These are phyloP conservation scores for Pandemis cinnamomeana DNA, from an alignment of 2,888 invertebrate species.

Conservation along the genomic window DNA sequence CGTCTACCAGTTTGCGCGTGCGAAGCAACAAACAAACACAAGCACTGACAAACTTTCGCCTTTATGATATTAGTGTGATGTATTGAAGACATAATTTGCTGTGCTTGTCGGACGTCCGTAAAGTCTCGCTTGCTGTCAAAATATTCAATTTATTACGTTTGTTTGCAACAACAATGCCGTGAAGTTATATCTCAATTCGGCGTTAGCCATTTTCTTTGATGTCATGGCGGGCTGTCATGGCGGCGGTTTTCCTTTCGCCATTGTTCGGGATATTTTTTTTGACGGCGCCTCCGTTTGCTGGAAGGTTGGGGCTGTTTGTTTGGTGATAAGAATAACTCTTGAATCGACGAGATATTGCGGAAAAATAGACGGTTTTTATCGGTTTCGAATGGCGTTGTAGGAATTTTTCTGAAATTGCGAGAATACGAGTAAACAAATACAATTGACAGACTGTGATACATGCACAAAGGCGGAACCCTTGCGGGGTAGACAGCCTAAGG, in stretches of 20 bases:
- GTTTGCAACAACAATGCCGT: constrained; percentile 22
- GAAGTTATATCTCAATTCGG: constrained; percentile 11
- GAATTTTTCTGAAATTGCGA: neutral
- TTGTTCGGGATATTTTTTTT: constrained; percentile 34
- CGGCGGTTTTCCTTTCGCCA: constrained; percentile 8
- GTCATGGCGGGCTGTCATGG: constrained; percentile 20
- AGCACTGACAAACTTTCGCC: too few species aligned
- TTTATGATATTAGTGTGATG: too few species aligned
- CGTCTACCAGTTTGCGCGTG: too few species aligned
- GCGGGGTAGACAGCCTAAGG: too few species aligned
- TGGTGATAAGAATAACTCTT: constrained; percentile 27
- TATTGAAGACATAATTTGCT: neutral
- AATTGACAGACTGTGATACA: too few species aligned
- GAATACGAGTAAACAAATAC: too few species aligned
- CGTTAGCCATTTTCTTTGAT: constrained; percentile 7
- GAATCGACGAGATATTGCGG: constrained; percentile 14
- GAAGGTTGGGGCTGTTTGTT: constrained; percentile 15
- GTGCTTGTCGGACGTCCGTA: neutral
- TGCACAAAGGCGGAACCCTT: too few species aligned
- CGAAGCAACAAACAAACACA: too few species aligned
- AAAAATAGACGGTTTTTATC: neutral
- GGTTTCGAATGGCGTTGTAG: neutral
- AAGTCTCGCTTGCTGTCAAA: neutral
- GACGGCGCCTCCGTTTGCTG: constrained; percentile 13
- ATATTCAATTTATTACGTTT: neutral